Evolutionary conservation across 2,888 invertebrate species (phyloP).

Genomic region (Lasioglossum morio): DNA sequence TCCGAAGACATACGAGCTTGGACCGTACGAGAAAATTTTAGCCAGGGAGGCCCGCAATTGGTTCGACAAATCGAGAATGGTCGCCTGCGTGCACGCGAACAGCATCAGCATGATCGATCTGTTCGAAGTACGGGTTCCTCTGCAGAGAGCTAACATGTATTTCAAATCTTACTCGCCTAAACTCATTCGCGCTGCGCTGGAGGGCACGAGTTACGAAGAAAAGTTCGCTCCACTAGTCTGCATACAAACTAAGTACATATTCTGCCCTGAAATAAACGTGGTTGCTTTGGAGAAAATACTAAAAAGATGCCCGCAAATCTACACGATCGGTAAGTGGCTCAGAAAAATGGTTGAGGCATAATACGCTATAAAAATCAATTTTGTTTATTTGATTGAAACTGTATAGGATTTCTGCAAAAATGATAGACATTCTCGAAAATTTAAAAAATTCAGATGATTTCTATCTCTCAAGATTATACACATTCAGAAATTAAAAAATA

Average conservation of each 20-base stretch:
- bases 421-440: background rate
- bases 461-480: background rate
- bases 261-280: conserved; percentile 89
- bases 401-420: background rate
- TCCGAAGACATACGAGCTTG: conserved; percentile 81
- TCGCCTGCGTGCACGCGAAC: conserved; percentile 90
- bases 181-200: conserved; percentile 89
- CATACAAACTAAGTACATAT: conserved; percentile 89
- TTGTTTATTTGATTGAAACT: background rate
- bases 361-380: background rate
- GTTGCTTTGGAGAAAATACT: conserved; percentile 88
- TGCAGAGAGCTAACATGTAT: conserved; percentile 89
- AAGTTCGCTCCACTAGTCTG: conserved; percentile 88
- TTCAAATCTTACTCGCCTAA: conserved; percentile 88
- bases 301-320: conserved; percentile 90
- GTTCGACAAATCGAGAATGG: conserved; percentile 90
- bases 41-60: conserved; percentile 90
- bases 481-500: background rate
- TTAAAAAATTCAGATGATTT: background rate
- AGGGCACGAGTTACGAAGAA: conserved; percentile 88
- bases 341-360: background rate
- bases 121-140: conserved; percentile 87
- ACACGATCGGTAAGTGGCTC: conserved; percentile 87
- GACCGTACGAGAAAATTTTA: conserved; percentile 90
- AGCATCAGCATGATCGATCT: conserved; percentile 89